Base-by-base conservation (phyloP, 2,888 invertebrate genomes). In the Ornithoptera priamus region DNA sequence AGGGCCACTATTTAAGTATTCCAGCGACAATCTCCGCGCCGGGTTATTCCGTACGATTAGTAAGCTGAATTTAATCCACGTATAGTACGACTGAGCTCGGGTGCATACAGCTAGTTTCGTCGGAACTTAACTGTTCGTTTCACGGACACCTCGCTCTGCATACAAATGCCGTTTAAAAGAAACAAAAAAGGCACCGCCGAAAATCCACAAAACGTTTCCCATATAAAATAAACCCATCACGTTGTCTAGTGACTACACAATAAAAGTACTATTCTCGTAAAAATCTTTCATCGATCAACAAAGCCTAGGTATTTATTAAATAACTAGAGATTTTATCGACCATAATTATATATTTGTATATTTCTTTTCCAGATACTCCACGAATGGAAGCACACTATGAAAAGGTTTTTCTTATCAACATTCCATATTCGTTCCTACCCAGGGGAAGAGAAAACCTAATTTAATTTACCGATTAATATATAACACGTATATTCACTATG, bases 61-160 rank as follows among this genome's bases (percentile, higher is more conserved):
- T 62, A 58, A 67, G 60, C 62, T 67, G 61, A 68, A 75, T 79
- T 79, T 80, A 81, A 80, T 80, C 80, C 79, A 76, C 75, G 76
- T 77, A 74, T 80, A 80, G 67, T 78, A 53, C 67, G 39, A 50
- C 30, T n/a, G 59, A 50, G 63, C 53, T 58, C 74, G 74, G 39
- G 75, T 75, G 76, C 75, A 74, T 76, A 86, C 87, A 82, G 88
- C 87, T 87, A 88, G 76, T 86, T 39, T 86, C 85, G 77, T 77
- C 76, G 82, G 87, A 88, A 87, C 77, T 73, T 87, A 89, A 89
- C 90, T 84, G 89, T 87, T 62, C 50, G 66, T 20, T 62, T 67
- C 71, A 72, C 71, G 74, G 66, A 72, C 74, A 69, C 66, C 39
- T 1, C 72, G 75, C 67, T 75, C 75, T 63, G 87, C 85, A 90